These are phyloP conservation scores for Pristionchus fissidentatus DNA, from an alignment of 2,888 invertebrate genomes.

Conservation along the genomic window DNA sequence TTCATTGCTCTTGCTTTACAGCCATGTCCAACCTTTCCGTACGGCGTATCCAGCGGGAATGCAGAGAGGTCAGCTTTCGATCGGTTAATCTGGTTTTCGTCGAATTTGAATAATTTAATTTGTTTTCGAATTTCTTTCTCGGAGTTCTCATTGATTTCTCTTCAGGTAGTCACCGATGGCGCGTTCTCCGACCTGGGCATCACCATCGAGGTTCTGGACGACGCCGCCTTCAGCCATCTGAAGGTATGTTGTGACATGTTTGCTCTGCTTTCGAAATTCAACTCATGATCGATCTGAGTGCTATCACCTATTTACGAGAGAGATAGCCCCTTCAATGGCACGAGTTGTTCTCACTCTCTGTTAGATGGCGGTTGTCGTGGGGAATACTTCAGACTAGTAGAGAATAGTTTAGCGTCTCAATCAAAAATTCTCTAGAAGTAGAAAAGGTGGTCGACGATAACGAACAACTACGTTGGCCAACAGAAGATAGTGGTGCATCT, in stretches of 20 bases:
- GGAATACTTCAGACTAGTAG: too few species aligned
- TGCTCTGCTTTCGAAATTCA: too few species aligned
- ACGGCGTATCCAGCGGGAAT: slow-evolving; percentile 45
- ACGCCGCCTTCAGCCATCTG: slow-evolving; percentile 24
- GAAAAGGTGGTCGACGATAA: too few species aligned
- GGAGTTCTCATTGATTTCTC: not conserved
- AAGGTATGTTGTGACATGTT: not conserved
- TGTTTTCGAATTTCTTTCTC: not conserved
- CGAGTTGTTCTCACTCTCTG: too few species aligned
- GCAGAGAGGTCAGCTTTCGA: slow-evolving; percentile 27
- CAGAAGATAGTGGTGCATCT: too few species aligned
- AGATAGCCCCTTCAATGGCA: too few species aligned
- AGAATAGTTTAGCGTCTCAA: too few species aligned
- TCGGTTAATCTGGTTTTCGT: not conserved
- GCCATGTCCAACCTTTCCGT: slow-evolving; percentile 34
- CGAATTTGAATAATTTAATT: not conserved
- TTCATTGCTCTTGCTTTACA: not conserved
- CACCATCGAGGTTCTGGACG: slow-evolving; percentile 37
- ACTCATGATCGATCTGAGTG: too few species aligned
- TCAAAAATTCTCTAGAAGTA: too few species aligned
- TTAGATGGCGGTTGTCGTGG: too few species aligned
- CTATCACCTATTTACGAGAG: too few species aligned
- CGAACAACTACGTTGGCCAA: too few species aligned
- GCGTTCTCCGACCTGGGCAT: slow-evolving; percentile 41
- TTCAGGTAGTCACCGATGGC: slow-evolving; percentile 32